phyloP scores from a whole-genome alignment of 2,888 invertebrate species.

The Apotomis betuletana region DNA sequence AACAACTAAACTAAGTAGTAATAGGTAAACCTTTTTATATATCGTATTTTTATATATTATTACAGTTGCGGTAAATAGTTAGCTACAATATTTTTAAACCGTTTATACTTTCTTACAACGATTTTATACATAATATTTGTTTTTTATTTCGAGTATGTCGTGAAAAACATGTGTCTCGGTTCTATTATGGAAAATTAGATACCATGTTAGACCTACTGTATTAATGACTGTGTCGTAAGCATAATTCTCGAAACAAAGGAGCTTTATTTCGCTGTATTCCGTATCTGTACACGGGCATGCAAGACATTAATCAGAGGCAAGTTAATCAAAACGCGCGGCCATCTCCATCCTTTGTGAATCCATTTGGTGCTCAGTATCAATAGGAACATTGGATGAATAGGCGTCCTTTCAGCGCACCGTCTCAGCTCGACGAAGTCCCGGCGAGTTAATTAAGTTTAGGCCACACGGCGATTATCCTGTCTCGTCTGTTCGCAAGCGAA shows the following conservation, averaged over 20 bases:
- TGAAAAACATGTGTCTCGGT: no score
- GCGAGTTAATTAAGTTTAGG: constrained; percentile 31
- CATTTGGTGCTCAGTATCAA: constrained; percentile 23
- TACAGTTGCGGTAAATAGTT: no score
- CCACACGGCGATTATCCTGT: constrained; percentile 13
- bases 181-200: no score
- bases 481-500: constrained; percentile 3
- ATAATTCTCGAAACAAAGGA: background rate
- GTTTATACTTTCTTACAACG: no score
- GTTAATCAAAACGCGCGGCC: constrained; percentile 29
- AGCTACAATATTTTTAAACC: no score
- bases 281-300: background rate
- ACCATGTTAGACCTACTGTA: no score
- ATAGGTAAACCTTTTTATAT: no score
- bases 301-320: constrained; percentile 9
- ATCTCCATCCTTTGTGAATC: constrained; percentile 32
- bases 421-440: constrained; percentile 21
- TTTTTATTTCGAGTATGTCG: no score
- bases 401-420: constrained; percentile 22
- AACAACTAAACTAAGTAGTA: no score
- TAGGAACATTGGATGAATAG: constrained; percentile 27
- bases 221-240: background rate
- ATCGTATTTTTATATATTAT: no score
- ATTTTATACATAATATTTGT: no score
- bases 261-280: background rate